A percentile compares a stretch with the other conserved stretches of the same genome.
These are phyloP conservation scores for Pimpla rufipes DNA, from an alignment of 2,888 invertebrate species.

Conservation along the genomic window DNA sequence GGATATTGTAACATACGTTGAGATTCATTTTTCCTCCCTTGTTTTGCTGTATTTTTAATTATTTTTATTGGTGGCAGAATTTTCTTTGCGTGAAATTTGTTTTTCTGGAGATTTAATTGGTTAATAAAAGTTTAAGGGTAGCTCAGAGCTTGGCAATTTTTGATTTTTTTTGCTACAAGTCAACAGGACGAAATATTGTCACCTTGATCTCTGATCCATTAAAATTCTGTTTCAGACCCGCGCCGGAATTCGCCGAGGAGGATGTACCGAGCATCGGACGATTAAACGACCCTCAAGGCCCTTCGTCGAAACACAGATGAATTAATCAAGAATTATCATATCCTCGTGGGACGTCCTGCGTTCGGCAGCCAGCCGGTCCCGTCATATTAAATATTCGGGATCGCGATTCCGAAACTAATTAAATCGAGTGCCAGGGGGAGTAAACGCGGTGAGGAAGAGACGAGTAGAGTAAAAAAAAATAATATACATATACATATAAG, in stretches of 20 bases:
- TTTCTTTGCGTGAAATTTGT: too few relatives aligned
- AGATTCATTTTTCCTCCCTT: not conserved
- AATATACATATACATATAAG: not conserved
- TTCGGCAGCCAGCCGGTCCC: not conserved
- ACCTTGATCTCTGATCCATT: not conserved
- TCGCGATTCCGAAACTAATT: constrained; percentile 18
- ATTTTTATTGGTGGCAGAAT: not conserved
- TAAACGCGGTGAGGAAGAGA: not conserved
- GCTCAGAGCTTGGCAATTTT: too few relatives aligned
- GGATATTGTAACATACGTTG: not conserved
- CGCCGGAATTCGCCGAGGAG: not conserved
- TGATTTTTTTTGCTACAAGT: too few relatives aligned
- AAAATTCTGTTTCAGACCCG: not conserved
- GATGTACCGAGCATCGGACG: not conserved
- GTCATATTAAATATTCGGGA: constrained; percentile 1
- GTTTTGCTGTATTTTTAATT: not conserved
- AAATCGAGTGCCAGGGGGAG: constrained; percentile 26
- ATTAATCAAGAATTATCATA: constrained; percentile 8
- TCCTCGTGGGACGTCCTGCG: not conserved
- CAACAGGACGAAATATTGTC: not conserved
- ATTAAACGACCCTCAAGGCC: not conserved
- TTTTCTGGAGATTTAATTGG: too few relatives aligned
- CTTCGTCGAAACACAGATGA: not conserved
- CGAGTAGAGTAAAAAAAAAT: not conserved
- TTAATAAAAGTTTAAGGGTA: too few relatives aligned